Base-by-base conservation (phyloP, 2,113 vertebrate genomes). In the Leiothrix lutea region DNA sequence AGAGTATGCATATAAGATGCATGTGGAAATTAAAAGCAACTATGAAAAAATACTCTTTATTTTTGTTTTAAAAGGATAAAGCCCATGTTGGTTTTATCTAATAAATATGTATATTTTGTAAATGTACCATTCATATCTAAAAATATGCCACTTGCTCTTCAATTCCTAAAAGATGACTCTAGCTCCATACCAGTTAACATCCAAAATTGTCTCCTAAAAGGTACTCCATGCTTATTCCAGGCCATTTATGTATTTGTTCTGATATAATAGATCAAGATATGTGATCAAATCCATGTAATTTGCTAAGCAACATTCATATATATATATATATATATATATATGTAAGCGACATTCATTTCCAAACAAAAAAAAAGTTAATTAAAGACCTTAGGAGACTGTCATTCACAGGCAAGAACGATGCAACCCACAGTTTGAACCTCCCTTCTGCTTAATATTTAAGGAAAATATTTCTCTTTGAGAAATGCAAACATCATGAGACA, bases 391-490 rank as follows among this genome's bases (percentile, higher is more conserved):
- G 19, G 14, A 62, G 11, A 5, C 23, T 78, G 29, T 33, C 8
- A 54, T 85, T 81, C 51, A 60, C 17, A 62, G 10, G 12, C 33
- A 92, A 94, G 38, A 48, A 64, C 35, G 58, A 38, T 4, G 22
- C 2, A 81, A 38, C 11, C 29, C 62, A 13, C 6, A 62, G 12
- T 71, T 33, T 6, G 2, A 70, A 53, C 4, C 6, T 69, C 40
- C 38, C 8, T 69, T 84, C 19, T 45, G 17, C 45, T 61, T 71
- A 84, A 70, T 80, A 85, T 87, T 90, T 93, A 75, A 82, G 29
- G 1, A 92, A 79, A 94, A 74, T 36, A 56, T 67, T 67, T 79
- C 12, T 71, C 38, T 71, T 67, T 90, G 51, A 88, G 57, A 88
- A 86, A 72, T 26, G 38, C 44, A 94, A 84, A 92, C 38, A 71